Evolutionary conservation across 2,113 vertebrate genomes (phyloP), one percentile per base, ranked within the genome.

Genomic region (Callionymus lyra): DNA sequence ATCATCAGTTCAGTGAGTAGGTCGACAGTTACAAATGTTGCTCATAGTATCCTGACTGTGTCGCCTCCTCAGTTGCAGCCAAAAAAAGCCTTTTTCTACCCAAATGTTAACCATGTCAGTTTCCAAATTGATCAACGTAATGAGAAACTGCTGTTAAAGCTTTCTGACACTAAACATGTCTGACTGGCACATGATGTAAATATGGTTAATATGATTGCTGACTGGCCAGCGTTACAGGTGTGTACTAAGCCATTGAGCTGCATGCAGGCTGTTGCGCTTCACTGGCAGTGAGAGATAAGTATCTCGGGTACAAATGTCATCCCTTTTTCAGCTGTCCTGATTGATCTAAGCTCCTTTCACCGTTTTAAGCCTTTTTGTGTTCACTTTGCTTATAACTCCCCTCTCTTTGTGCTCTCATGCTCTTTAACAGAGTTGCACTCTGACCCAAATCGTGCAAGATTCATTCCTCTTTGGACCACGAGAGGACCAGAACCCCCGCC

Each of bases 341-440:
- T 81, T 81, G 78, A 76, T 79, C 80, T 82, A 82, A 82, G 78
- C 80, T 77, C 56, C 76, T 82, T 81, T 79, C 68, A 65, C 68
- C 53, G 63, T 74, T 81, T 81, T 79, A 81, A 82, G 77, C 80
- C 70, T 77, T 73, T 80, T 81, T 81, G 66, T 77, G 65, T 76
- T 79, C 67, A 76, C 76, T 82, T 82, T 74, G 71, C 69, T 60
- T 61, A 59, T 63, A 65, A 69, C 65, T 68, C 67, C 51, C 14
- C 12, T 64, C 66, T 64, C 67, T 77, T 68, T 74, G 50, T 64
- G 56, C 51, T 60, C 38, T 60, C 53, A 31, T 65, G 59, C 52
- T 65, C 53, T 73, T 77, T 63, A 53, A 62, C 47, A 5, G 31
- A 17, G 57, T 62, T 63, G 59, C 61, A 65, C 65, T 60, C 56